Evolutionary conservation across 2,888 invertebrate genomes (phyloP), one percentile per base, ranked within the genome.

Genomic region (Macrophya annulata): DNA sequence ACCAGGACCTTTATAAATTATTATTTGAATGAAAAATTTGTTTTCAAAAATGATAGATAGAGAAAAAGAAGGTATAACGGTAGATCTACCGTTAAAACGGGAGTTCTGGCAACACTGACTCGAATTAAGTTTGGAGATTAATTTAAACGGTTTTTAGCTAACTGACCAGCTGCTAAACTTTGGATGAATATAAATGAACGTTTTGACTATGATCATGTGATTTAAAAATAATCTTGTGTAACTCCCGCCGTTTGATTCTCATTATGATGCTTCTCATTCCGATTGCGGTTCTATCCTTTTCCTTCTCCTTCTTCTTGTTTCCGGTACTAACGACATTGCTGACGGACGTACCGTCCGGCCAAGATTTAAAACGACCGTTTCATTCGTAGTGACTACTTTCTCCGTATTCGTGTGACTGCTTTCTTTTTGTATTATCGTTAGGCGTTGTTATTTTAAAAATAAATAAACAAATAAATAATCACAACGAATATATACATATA

Each of bases 241-340:
- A 62, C 5, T 12, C 10, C 10, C 62, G 25, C 12, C 12, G 62
- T 37, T 72, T 40, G 25, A 37, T 51, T 43, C 25, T 76, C 45
- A 40, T 76, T 25, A 45, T 10, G 12, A 76, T 71, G 71, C 31
- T 71, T 71, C 71, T 48, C 12, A 12, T 25, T 62, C 51, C 17
- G 51, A 51, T 51, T 51, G n/a, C 55, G 55, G n/a, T 55, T 55
- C 55, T 55, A 17, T 43, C 43, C 43, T 43, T 43, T 5, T 55
- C 51, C 17, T 55, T 12, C 12, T 12, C 9, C 51, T 55, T 55
- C 12, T 2, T 4, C 21, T 25, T 62, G 25, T 25, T 62, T 62
- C 62, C 76, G 76, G 76, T 76, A 76, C 25, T 25, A 76, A 76
- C 76, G 76, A 76, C 76, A 76, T 76, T 48, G 76, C 76, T 48